These are phyloP conservation scores for Ptilonorhynchus violaceus DNA, from an alignment of 2,113 vertebrate species.

Conservation along the genomic window DNA sequence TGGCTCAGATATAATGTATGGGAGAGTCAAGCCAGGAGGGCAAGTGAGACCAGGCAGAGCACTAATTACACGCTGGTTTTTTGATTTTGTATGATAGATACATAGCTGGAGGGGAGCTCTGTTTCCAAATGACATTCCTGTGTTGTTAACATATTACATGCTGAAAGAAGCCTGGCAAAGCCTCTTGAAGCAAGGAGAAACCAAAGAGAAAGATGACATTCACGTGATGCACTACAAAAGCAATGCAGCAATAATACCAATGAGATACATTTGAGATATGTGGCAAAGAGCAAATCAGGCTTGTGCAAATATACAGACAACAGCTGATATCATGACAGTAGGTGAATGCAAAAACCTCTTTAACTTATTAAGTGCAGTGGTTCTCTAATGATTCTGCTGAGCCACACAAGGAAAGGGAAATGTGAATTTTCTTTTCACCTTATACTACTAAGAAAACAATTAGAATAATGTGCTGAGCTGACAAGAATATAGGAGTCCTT, in stretches of 20 bases:
- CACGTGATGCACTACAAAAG: accelerated
- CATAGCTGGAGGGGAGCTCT: neutral
- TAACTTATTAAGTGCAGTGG: neutral
- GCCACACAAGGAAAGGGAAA: neutral
- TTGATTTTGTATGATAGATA: neutral
- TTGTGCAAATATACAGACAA: neutral
- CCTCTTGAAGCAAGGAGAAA: neutral
- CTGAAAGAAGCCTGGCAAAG: neutral
- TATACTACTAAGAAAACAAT: neutral
- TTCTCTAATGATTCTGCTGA: neutral
- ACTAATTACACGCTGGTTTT: neutral
- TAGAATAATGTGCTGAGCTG: neutral
- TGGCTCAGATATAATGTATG: neutral
- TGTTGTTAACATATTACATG: neutral
- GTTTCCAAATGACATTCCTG: neutral
- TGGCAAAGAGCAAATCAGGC: neutral
- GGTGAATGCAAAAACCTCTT: neutral
- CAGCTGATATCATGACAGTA: neutral
- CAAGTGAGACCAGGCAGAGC: neutral
- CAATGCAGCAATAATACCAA: neutral
- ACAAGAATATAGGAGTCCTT: neutral
- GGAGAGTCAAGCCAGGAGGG: neutral
- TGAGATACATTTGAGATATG: neutral
- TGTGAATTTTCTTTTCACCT: neutral
- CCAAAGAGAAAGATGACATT: neutral